Evolutionary conservation across 1,140 invertebrate genomes (phyloP).

Genomic region (Drosophila pseudoananassae): DNA sequence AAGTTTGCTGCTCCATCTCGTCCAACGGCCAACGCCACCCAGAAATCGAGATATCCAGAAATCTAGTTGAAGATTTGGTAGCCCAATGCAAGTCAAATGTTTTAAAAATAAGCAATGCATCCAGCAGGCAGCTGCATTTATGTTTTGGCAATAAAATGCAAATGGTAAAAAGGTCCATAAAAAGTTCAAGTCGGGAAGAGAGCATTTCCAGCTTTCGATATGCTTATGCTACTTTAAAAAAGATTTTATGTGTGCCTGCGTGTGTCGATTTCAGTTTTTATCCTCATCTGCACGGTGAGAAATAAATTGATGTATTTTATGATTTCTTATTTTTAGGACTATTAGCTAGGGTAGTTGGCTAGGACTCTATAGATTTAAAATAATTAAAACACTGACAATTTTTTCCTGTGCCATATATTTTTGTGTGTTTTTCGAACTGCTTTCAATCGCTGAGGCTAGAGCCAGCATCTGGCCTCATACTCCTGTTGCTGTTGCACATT

Average conservation of each 20-base stretch:
- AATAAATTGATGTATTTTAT: conserved; percentile 1
- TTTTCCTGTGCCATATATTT: neutral
- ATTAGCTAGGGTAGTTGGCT: no score
- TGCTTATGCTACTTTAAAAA: conserved; percentile 73
- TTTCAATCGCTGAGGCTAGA: conserved; percentile 36
- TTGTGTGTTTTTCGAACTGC: conserved; percentile 52
- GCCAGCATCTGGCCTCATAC: conserved; percentile 12
- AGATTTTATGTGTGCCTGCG: conserved; percentile 57
- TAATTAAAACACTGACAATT: neutral
- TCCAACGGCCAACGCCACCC: conserved; percentile 23
- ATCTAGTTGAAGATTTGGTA: conserved; percentile 35
- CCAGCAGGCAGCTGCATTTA: conserved; percentile 59
- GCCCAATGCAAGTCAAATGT: conserved; percentile 45
- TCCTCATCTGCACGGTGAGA: conserved; percentile 30
- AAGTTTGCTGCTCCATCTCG: conserved; percentile 14
- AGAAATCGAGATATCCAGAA: conserved; percentile 8
- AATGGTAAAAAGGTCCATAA: conserved; percentile 73
- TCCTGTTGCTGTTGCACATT: conserved; percentile 62
- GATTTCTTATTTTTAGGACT: no score
- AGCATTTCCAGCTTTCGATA: conserved; percentile 52
- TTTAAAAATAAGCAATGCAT: conserved; percentile 48
- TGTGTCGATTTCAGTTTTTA: conserved; percentile 67
- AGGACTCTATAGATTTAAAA: neutral
- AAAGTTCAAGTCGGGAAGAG: conserved; percentile 42
- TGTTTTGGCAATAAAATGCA: conserved; percentile 81